Conservation (phyloP, 2,113 vertebrate species). For the Opisthocomus hoazin region DNA sequence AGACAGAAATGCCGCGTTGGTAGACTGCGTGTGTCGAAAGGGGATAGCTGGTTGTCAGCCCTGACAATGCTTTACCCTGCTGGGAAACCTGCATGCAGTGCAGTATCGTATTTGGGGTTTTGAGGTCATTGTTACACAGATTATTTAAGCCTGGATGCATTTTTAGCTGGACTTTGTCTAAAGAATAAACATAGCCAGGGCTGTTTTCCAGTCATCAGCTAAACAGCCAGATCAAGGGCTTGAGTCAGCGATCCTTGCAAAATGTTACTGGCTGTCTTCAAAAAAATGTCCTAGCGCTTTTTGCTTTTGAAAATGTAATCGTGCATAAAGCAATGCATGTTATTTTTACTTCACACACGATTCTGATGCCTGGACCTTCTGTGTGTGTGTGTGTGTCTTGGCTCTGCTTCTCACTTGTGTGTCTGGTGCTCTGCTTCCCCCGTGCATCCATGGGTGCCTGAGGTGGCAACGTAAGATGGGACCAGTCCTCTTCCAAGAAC, state of each 20-base stretch:
- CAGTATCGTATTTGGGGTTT: slow-evolving; percentile 44
- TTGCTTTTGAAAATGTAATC: slow-evolving; percentile 28
- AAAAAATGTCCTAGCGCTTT: slow-evolving; percentile 12
- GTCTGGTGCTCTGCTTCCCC: background rate
- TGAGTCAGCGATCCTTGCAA: slow-evolving; percentile 56
- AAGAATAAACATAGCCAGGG: slow-evolving; percentile 60
- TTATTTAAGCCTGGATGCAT: slow-evolving; percentile 62
- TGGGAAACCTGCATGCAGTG: slow-evolving; percentile 34
- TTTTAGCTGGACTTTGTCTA: slow-evolving; percentile 70
- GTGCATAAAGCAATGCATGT: background rate
- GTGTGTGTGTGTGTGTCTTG: background rate
- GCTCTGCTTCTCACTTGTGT: background rate
- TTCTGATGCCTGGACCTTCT: background rate
- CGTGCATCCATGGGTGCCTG: background rate
- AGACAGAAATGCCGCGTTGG: background rate
- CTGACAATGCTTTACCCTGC: background rate
- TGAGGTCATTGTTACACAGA: slow-evolving; percentile 60
- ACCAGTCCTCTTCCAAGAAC: background rate
- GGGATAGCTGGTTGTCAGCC: background rate
- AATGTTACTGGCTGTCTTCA: slow-evolving; percentile 12
- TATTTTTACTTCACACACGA: background rate
- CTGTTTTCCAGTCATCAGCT: slow-evolving; percentile 60
- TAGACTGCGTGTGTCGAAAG: background rate
- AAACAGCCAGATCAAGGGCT: slow-evolving; percentile 29
- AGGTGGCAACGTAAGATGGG: background rate